These are phyloP conservation scores for Tipula vernalis DNA, from an alignment of 2,888 invertebrate species.

Conservation along the genomic window DNA sequence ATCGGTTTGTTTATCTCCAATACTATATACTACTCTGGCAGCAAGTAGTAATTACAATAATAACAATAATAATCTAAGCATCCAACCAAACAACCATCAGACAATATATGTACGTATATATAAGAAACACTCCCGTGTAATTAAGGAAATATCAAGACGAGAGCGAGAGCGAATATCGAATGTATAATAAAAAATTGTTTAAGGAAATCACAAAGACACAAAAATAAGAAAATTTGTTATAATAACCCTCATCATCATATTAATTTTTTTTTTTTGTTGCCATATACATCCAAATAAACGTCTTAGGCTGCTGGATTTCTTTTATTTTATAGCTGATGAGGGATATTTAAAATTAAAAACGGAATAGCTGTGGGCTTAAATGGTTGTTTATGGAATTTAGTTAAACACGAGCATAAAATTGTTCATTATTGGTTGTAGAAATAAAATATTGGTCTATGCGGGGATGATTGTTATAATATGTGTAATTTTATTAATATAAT, in stretches of 20 bases:
- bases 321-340: background rate
- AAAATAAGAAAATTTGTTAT: background rate
- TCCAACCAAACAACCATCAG: background rate
- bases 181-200: background rate
- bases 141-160: background rate
- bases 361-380: background rate
- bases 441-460: background rate
- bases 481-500: background rate
- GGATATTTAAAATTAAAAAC: background rate
- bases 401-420: background rate
- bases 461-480: background rate
- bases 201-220: background rate
- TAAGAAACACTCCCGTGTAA: background rate
- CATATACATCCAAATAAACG: background rate
- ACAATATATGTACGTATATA: background rate
- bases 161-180: background rate
- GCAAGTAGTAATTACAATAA: background rate
- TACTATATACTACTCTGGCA: background rate
- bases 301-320: background rate
- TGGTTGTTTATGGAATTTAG: background rate
- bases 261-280: background rate
- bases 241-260: background rate
- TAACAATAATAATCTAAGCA: background rate
- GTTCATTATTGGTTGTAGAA: background rate
- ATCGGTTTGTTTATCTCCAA: background rate